phyloP scores from a whole-genome alignment of 2,797 vertebrate species.

The Linurgus olivaceus region DNA sequence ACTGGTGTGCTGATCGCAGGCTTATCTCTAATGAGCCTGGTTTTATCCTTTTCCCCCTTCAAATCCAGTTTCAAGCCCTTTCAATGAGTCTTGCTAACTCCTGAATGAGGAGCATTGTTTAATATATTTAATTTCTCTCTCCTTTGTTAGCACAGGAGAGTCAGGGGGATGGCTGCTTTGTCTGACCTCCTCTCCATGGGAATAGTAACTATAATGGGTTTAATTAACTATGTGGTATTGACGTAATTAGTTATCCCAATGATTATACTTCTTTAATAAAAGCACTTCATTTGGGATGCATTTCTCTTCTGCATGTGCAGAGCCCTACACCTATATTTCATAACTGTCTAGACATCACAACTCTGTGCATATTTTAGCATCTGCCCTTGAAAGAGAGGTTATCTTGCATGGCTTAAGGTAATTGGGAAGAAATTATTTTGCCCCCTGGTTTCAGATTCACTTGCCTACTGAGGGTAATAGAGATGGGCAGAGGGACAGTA shows the following conservation, averaged over 20 bases:
- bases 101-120: slow-evolving; percentile 42
- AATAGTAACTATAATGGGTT: slow-evolving; percentile 78
- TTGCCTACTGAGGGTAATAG: slow-evolving; percentile 21
- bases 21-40: neutral
- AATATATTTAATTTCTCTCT: slow-evolving; percentile 73
- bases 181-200: slow-evolving; percentile 74
- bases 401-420: slow-evolving; percentile 70
- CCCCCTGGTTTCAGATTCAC: slow-evolving; percentile 62
- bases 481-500: neutral
- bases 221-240: slow-evolving; percentile 82
- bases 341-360: slow-evolving; percentile 73
- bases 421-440: slow-evolving; percentile 78
- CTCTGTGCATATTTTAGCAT: slow-evolving; percentile 66
- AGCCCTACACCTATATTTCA: slow-evolving; percentile 70
- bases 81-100: neutral
- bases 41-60: neutral
- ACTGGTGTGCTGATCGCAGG: neutral
- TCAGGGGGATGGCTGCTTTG: slow-evolving; percentile 59
- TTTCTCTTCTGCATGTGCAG: slow-evolving; percentile 47
- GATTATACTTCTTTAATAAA: slow-evolving; percentile 79
- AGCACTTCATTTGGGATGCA: slow-evolving; percentile 76
- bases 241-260: slow-evolving; percentile 78
- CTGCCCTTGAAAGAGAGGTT: slow-evolving; percentile 69
- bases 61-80: neutral
- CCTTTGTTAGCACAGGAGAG: slow-evolving; percentile 68